A percentile compares a stretch with the other conserved stretches of the same genome.
Conservation (phyloP, 2,888 invertebrate species). For the Trichopoda pennipes region DNA sequence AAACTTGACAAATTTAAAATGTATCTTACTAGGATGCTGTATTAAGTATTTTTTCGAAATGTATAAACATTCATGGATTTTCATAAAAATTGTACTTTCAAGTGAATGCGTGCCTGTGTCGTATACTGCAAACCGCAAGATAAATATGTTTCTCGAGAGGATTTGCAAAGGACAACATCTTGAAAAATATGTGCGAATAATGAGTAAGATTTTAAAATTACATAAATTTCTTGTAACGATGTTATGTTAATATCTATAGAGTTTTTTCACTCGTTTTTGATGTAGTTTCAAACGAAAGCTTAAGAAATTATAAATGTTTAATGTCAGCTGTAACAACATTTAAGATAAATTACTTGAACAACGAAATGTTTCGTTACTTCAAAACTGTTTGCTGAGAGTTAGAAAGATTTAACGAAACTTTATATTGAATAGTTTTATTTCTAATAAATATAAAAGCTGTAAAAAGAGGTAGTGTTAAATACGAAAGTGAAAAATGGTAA, state of each 20-base stretch:
- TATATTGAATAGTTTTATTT: neutral
- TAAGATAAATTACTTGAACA: slow-evolving; percentile 60
- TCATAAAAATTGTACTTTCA: slow-evolving; percentile 18
- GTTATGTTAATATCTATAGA: slow-evolving; percentile 31
- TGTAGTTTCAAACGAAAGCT: slow-evolving; percentile 42
- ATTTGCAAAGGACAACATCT: slow-evolving; percentile 65
- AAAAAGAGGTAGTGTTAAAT: too few relatives aligned
- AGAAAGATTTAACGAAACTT: neutral
- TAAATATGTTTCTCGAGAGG: slow-evolving; percentile 67
- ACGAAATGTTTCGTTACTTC: slow-evolving; percentile 52
- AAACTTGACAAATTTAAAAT: slow-evolving; percentile 68
- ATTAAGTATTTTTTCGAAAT: neutral
- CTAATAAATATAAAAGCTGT: neutral
- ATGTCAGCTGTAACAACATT: slow-evolving; percentile 54
- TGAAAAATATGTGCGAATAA: slow-evolving; percentile 58
- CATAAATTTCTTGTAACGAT: slow-evolving; percentile 54
- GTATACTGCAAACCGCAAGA: slow-evolving; percentile 56
- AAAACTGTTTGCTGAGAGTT: slow-evolving; percentile 18
- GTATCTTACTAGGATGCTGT: slow-evolving; percentile 51
- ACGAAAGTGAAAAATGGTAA: too few relatives aligned
- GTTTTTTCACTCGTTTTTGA: slow-evolving; percentile 20
- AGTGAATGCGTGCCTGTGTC: slow-evolving; percentile 5
- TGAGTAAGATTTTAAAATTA: slow-evolving; percentile 66
- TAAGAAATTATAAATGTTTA: slow-evolving; percentile 43
- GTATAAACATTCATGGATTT: slow-evolving; percentile 5